Conservation (phyloP, 2,113 vertebrate genomes). For the Crotophaga sulcirostris region DNA sequence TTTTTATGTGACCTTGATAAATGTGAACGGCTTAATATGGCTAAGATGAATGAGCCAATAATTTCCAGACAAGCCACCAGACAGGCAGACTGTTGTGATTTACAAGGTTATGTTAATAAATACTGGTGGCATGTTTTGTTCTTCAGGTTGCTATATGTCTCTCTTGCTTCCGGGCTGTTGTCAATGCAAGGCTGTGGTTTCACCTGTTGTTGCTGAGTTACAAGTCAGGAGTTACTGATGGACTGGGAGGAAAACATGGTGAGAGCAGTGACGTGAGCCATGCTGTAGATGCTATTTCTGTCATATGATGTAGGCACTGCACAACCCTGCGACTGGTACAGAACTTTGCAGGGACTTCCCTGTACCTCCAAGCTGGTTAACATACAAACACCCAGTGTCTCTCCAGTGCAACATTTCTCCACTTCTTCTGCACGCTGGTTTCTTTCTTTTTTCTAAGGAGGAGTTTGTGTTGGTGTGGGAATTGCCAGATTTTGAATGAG, state of each 20-base stretch:
- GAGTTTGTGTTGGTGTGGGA: neutral
- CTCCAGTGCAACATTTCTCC: neutral
- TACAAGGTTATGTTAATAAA: slow-evolving; percentile 72
- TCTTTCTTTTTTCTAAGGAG: neutral
- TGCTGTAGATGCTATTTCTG: neutral
- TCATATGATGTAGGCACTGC: fast-evolving
- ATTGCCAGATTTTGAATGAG: neutral
- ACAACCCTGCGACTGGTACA: neutral
- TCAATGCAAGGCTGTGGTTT: neutral
- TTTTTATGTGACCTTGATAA: slow-evolving; percentile 54
- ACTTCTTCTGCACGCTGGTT: neutral
- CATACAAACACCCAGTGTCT: neutral
- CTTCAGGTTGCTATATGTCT: neutral
- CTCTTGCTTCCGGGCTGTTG: neutral
- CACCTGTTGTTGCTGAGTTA: neutral
- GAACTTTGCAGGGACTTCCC: neutral
- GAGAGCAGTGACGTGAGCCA: neutral
- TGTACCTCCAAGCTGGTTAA: neutral
- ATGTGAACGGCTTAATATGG: slow-evolving; percentile 59
- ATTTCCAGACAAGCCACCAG: slow-evolving; percentile 59
- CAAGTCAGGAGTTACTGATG: neutral
- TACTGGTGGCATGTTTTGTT: neutral
- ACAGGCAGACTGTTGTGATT: slow-evolving; percentile 64
- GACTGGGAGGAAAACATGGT: neutral
- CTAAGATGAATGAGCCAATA: slow-evolving; percentile 71